A percentile compares a stretch with the other conserved stretches of the same genome.
Evolutionary conservation across 2,888 invertebrate genomes (phyloP).

Genomic region (Rosalia funebris): DNA sequence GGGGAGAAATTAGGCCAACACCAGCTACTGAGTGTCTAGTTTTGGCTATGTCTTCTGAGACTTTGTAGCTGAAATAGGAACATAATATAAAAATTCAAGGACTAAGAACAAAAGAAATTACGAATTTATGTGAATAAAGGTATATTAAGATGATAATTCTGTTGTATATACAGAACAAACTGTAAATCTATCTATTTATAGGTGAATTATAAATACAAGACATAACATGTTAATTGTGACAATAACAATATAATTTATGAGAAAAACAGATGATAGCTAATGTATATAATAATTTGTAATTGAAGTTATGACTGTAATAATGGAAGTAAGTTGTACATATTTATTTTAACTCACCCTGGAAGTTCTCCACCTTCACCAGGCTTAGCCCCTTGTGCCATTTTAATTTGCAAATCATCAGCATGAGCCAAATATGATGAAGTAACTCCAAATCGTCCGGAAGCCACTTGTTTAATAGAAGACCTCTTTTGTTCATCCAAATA

Average conservation of each 20-base stretch:
- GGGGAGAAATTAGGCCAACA: slow-evolving; percentile 97
- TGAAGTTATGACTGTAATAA: no score
- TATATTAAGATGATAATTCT: no score
- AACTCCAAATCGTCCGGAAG: slow-evolving; percentile 98
- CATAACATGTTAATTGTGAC: no score
- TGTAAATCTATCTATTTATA: no score
- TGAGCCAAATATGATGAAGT: slow-evolving; percentile 97
- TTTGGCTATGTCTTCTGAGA: slow-evolving; percentile 92
- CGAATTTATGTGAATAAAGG: no score
- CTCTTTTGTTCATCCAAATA: slow-evolving; percentile 75
- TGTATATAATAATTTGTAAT: no score
- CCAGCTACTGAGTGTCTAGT: slow-evolving; percentile 96
- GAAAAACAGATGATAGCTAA: no score
- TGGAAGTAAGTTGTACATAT: neutral
- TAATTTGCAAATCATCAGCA: slow-evolving; percentile 98
- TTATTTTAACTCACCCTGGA: slow-evolving; percentile 71
- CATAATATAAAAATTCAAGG: no score
- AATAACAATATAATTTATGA: no score
- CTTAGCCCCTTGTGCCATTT: slow-evolving; percentile 99
- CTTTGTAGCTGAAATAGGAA: slow-evolving; percentile 76
- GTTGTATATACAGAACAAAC: no score
- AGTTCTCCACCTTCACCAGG: slow-evolving; percentile 99
- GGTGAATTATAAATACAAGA: no score
- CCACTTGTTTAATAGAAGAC: slow-evolving; percentile 98
- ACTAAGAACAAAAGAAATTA: no score